Percentiles rank a stretch among this genome's conserved stretches.
These are phyloP conservation scores for Theristus sp. DNA, from an alignment of 2,888 invertebrate genomes.

Conservation along the genomic window DNA sequence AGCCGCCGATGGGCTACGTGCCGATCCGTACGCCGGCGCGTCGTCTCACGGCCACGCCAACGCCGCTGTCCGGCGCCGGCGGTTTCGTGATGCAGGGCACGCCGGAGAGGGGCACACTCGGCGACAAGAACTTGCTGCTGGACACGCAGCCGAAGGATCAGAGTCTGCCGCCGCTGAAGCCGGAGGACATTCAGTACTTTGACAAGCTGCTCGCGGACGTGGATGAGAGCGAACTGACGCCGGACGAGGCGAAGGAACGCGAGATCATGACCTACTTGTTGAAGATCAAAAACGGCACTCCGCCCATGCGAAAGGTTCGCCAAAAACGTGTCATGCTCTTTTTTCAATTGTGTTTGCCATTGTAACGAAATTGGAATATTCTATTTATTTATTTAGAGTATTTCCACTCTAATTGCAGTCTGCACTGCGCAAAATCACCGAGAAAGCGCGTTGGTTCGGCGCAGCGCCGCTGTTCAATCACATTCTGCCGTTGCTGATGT, in stretches of 20 bases:
- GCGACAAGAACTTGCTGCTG: conserved; percentile 12
- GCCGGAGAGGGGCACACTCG: conserved; percentile 15
- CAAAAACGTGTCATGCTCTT: too few species aligned
- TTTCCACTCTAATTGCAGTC: conserved; percentile 31
- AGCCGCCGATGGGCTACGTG: conserved; percentile 82
- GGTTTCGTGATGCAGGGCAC: conserved; percentile 73
- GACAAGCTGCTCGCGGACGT: conserved; percentile 93
- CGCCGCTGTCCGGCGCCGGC: conserved; percentile 49
- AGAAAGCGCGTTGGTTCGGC: conserved; percentile 92
- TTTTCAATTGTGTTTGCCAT: background rate
- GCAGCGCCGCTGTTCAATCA: conserved; percentile 97
- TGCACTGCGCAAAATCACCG: conserved; percentile 86
- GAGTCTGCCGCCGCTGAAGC: conserved; percentile 95
- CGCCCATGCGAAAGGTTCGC: conserved; percentile 82
- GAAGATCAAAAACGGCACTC: conserved; percentile 98
- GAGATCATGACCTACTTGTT: conserved; percentile 95
- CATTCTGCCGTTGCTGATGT: conserved; percentile 96
- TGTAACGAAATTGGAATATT: background rate
- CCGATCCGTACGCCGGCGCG: conserved; percentile 92
- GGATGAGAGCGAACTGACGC: conserved; percentile 71
- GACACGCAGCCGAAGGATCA: conserved; percentile 89
- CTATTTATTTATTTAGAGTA: too few species aligned
- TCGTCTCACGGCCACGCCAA: conserved; percentile 91
- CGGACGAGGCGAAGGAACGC: conserved; percentile 91
- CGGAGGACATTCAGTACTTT: conserved; percentile 98